Conservation (phyloP, 2,888 invertebrate genomes). For the Taphrorychus bicolor region DNA sequence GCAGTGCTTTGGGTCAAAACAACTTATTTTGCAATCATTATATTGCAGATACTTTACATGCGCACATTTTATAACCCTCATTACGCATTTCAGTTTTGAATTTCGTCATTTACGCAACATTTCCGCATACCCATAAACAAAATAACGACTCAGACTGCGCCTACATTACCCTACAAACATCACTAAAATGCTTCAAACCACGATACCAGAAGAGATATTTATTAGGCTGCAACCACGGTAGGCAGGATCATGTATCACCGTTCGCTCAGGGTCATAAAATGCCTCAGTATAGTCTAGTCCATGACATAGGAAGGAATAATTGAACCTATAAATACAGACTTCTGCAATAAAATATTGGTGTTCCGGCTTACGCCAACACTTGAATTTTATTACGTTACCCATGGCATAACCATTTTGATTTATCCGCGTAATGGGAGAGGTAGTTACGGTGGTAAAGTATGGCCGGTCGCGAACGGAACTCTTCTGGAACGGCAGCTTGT, state of each 20-base stretch:
- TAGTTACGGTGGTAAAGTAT: not conserved
- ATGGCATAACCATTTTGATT: conserved; percentile 1
- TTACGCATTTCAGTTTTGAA: no score
- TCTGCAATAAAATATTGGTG: conserved; percentile 7
- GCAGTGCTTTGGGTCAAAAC: no score
- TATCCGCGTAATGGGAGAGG: not conserved
- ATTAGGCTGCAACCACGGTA: not conserved
- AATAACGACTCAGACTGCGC: no score
- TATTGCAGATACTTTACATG: no score
- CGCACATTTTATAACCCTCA: no score
- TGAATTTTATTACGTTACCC: conserved; percentile 4
- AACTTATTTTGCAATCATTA: no score
- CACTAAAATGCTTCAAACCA: not conserved
- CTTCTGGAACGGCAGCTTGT: not conserved
- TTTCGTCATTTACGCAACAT: no score
- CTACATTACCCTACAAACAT: not conserved
- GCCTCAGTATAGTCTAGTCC: not conserved
- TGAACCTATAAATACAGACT: conserved; percentile 12
- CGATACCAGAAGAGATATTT: not conserved
- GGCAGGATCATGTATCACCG: conserved; percentile 6
- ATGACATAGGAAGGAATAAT: conserved; percentile 14
- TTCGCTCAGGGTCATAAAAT: conserved; percentile 11
- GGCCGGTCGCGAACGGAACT: not conserved
- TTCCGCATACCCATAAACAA: no score
- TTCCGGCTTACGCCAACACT: conserved; percentile 16